These are phyloP conservation scores for Tenodera sinensis DNA, from an alignment of 2,888 invertebrate genomes.

Conservation along the genomic window DNA sequence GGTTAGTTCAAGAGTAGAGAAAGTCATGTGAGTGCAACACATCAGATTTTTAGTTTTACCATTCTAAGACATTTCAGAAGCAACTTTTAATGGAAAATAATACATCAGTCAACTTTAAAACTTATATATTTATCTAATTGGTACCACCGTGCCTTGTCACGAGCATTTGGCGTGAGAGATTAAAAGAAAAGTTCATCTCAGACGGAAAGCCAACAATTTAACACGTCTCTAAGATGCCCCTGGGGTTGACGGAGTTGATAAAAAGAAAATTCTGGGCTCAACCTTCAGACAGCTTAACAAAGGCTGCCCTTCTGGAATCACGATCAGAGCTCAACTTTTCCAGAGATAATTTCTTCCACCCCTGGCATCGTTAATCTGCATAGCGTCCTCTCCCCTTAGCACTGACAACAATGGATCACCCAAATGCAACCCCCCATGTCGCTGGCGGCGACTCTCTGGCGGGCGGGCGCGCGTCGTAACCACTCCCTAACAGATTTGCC, in stretches of 20 bases:
- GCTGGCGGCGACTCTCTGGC: not conserved
- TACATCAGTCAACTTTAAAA: too few species aligned
- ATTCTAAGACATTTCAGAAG: too few species aligned
- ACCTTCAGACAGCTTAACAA: not conserved
- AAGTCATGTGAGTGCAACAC: too few species aligned
- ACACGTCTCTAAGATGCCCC: not conserved
- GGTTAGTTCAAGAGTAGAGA: too few species aligned
- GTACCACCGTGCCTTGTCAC: too few species aligned
- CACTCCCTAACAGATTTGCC: not conserved
- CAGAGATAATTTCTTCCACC: not conserved
- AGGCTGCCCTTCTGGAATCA: not conserved
- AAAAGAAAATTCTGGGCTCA: not conserved
- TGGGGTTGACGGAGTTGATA: not conserved
- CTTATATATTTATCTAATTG: too few species aligned
- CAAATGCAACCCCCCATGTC: not conserved
- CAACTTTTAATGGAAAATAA: too few species aligned
- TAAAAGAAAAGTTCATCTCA: too few species aligned
- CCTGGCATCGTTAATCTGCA: not conserved
- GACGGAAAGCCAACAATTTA: not conserved
- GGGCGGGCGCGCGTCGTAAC: not conserved
- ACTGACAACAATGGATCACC: not conserved
- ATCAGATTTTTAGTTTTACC: too few species aligned
- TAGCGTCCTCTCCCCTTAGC: not conserved
- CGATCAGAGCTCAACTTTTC: not conserved
- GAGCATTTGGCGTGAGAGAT: too few species aligned